A percentile compares a stretch with the other conserved stretches of the same genome.
These are phyloP conservation scores for Carduelis carduelis DNA, from an alignment of 2,797 vertebrate species.

Conservation along the genomic window DNA sequence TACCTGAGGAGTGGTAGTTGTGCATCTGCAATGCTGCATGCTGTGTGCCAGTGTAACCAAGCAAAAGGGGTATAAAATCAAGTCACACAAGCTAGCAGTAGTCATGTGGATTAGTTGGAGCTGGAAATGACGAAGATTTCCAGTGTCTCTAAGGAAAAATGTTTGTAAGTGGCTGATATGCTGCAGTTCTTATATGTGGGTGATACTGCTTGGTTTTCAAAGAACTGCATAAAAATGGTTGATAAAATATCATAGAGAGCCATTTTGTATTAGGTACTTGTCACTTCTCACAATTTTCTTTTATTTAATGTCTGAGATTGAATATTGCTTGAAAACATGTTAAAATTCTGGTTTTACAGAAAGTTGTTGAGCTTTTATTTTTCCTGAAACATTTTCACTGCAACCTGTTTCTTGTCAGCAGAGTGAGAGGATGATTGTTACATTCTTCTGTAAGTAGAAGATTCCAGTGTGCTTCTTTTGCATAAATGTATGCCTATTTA, in stretches of 20 bases:
- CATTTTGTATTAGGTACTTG: background rate
- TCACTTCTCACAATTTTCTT: background rate
- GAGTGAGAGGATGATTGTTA: background rate
- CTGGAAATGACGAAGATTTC: background rate
- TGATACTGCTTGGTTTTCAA: background rate
- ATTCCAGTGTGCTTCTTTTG: background rate
- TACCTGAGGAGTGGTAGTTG: background rate
- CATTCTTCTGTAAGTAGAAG: background rate
- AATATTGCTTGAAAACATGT: background rate
- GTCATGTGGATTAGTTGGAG: background rate
- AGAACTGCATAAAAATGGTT: background rate
- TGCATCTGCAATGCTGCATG: background rate
- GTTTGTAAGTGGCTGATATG: background rate
- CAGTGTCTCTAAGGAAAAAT: background rate
- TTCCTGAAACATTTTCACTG: background rate
- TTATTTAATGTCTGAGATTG: background rate
- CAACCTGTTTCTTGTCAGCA: background rate
- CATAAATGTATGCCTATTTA: background rate
- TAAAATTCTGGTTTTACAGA: background rate
- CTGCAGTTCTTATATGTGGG: background rate
- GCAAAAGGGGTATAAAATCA: background rate
- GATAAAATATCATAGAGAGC: background rate
- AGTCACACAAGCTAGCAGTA: background rate
- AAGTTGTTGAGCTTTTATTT: background rate
- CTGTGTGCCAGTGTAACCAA: background rate